Base-by-base conservation (phyloP, 1,140 invertebrate species). In the Hetaerina americana region DNA sequence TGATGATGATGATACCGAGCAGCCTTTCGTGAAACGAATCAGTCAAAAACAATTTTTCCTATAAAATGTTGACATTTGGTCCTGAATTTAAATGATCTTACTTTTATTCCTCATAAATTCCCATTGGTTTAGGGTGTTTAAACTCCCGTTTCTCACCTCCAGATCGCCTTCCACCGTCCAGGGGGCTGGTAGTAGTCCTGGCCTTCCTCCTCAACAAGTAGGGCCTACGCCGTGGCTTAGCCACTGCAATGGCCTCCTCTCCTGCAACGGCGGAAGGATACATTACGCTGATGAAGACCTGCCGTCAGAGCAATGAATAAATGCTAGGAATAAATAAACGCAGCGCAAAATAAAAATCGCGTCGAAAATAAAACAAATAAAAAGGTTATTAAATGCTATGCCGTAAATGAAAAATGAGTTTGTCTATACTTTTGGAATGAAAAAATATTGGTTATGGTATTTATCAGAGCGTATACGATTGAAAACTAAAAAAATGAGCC, bases 161-260 rank as follows among this genome's bases (percentile, higher is more conserved):
- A n/a, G n/a, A n/a, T 77, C 88, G 88, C 73, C 84, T 85, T 66
- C 83, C 86, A 75, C 90, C 87, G 77, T 93, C 91, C 77, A 94
- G 93, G 79, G 94, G 91, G 18, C 91, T 87, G 40, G 40, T 57
- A 0, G 92, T 93, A 24, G 92, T 93, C 1, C 93, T 82, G 0
- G 92, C 90, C 80, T 93, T 93, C 78, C 90, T 86, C 80, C 94
- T 94, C 22, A 93, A 79, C 66, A 93, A 81, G 79, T 92, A 88
- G 0, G 90, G 86, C 73, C 88, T 83, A 73, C 90, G 83, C 79
- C 94, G 94, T 15, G 88, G 87, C 75, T 91, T 91, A 71, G 82
- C 79, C 49, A 78, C 79, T 74, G 73, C 78, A 73, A 79, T 82
- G 74, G 81, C 80, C 74, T 86, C 84, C 86, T 78, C 15, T 76